A percentile compares a stretch with the other conserved stretches of the same genome.
Evolutionary conservation across 1,140 invertebrate genomes (phyloP).

Genomic region (Calephelis nemesis): DNA sequence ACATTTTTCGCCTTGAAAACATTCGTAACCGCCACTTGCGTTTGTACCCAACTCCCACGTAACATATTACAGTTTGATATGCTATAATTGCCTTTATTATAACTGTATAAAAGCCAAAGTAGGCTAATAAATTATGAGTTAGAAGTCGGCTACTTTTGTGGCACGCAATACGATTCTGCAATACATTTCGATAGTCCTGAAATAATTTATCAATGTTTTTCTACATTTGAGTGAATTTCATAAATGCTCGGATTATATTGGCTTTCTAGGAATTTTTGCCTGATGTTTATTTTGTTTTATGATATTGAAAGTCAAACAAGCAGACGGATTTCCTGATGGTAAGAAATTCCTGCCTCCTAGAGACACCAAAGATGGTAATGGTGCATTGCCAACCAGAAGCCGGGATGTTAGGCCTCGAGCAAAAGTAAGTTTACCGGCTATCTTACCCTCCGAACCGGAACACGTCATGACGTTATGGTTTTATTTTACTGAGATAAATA

Average conservation of each 20-base stretch:
- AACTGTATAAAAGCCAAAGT: constrained; percentile 1
- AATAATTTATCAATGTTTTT: constrained; percentile 12
- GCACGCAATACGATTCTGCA: background rate
- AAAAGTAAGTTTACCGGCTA: too few relatives aligned
- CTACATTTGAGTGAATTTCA: constrained; percentile 5
- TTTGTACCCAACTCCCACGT: background rate
- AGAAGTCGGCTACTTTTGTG: background rate
- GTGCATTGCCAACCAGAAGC: too few relatives aligned
- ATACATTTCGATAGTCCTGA: constrained; percentile 1
- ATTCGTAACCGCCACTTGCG: background rate
- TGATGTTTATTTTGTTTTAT: background rate
- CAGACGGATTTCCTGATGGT: too few relatives aligned
- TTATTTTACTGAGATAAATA: background rate
- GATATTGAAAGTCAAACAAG: too few relatives aligned
- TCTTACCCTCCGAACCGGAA: too few relatives aligned
- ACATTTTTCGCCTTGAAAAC: background rate
- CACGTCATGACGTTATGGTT: too few relatives aligned
- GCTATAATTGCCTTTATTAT: constrained; percentile 3
- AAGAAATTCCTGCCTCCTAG: too few relatives aligned
- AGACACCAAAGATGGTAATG: too few relatives aligned
- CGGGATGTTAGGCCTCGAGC: too few relatives aligned
- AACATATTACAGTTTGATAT: background rate
- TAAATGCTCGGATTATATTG: background rate
- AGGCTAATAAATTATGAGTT: background rate
- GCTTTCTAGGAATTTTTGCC: background rate